Evolutionary conservation across 2,797 vertebrate species (phyloP), one percentile per base, ranked within the genome.

Genomic region (Mastacembelus armatus): DNA sequence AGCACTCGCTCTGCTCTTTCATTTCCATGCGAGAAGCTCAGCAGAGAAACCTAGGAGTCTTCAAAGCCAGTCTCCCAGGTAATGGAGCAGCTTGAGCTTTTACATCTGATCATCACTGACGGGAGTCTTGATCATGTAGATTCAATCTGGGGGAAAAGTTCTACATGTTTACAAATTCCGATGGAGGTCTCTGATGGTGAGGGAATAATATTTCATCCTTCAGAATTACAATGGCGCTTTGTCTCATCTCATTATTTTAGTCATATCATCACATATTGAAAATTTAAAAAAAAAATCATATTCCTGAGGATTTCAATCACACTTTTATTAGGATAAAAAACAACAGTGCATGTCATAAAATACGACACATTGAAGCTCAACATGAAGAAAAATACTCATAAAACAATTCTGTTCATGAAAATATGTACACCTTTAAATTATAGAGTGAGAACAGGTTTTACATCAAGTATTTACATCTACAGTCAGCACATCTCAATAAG

Each of bases 1-100:
- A 74, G 73, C 42, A 74, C 54, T 54, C 54, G 54, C 73, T 71
- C 71, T 10, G 10, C 65, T 72, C 65, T 56, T 77, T 88, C 68
- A 88, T 91, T 87, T 88, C 71, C 74, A 89, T 91, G 79, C 83
- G 85, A 50, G 78, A 77, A 85, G 78, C 61, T 85, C 79, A 42
- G 67, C 57, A 0, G 26, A 61, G 74, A 66, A 85, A 82, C 85
- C 88, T 69, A 78, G 61, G 75, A 84, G 71, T 82, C 83, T 92
- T 88, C 89, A 90, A 92, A 91, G 89, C 56, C 59, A 30, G 79
- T 85, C 85, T 90, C 83, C 55, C 83, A 87, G 86, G 84, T 90
- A 85, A 88, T 80, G 79, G 71, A 83, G 84, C 71, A 76, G 84
- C 80, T 58, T 80, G 77, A 78, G 77, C 69, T 83, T 89, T 81